These are phyloP conservation scores for Molossus molossus DNA, from an alignment of 2,797 vertebrate species.

Conservation along the genomic window DNA sequence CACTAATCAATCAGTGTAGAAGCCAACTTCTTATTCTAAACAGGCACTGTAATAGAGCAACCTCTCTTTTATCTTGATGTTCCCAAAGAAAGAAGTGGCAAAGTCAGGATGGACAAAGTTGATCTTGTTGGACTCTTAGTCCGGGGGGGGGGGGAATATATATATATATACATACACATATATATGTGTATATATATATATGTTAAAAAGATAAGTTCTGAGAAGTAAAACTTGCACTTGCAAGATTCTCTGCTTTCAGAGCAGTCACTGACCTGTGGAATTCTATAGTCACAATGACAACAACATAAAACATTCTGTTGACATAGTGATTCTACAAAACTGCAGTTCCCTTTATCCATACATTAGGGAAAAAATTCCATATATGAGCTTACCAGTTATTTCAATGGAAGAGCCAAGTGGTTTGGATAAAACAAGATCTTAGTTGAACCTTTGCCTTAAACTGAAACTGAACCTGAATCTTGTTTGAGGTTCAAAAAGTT, in stretches of 20 bases:
- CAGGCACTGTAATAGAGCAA: neutral
- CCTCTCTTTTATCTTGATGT: neutral
- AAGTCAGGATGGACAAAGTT: neutral
- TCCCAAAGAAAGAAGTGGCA: neutral
- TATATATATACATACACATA: too few species aligned
- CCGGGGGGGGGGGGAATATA: too few species aligned
- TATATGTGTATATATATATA: neutral
- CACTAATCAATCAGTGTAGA: neutral
- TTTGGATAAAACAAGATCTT: slow-evolving; percentile 84
- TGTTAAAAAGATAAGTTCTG: neutral
- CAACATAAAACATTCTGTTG: neutral
- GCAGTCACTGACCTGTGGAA: neutral
- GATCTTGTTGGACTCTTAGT: neutral
- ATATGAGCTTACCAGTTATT: slow-evolving; percentile 71
- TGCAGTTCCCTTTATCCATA: slow-evolving; percentile 35
- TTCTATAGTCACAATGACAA: neutral
- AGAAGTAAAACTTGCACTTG: neutral
- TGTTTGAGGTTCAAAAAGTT: slow-evolving; percentile 87
- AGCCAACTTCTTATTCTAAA: slow-evolving; percentile 14
- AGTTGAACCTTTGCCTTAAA: slow-evolving; percentile 85
- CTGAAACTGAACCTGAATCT: slow-evolving; percentile 86
- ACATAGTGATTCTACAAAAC: neutral
- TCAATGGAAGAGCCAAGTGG: slow-evolving; percentile 80
- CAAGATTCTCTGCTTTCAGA: neutral
- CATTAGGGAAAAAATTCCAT: slow-evolving; percentile 69